These are phyloP conservation scores for Pteropus rufus DNA, from an alignment of 2,797 vertebrate species.

Conservation along the genomic window DNA sequence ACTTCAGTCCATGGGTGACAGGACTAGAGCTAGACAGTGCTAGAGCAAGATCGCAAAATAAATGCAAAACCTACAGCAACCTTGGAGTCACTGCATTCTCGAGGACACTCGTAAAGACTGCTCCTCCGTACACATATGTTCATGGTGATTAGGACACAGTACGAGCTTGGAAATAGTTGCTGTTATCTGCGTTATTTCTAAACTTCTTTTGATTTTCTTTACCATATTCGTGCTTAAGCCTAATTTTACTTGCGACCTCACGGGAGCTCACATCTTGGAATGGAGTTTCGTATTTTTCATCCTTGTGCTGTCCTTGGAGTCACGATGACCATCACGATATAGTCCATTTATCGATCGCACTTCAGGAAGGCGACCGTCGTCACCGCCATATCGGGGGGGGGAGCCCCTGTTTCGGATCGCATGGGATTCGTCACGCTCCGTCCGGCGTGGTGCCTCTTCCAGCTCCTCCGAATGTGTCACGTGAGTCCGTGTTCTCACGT, in stretches of 20 bases:
- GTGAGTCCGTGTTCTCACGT: neutral
- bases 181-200: neutral
- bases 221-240: neutral
- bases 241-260: neutral
- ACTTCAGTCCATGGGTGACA: rapidly evolving
- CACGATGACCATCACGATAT: no score
- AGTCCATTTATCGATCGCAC: no score
- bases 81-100: no score
- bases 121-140: neutral
- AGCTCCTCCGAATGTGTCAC: no score
- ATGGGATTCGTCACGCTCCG: neutral
- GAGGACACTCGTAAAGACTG: rapidly evolving
- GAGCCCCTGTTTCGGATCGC: no score
- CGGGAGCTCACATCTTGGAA: neutral
- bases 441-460: neutral
- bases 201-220: neutral
- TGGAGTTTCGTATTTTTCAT: neutral
- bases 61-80: neutral
- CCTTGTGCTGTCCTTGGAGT: no score
- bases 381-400: rapidly evolving
- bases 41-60: neutral
- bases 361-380: neutral
- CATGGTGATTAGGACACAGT: neutral
- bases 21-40: neutral
- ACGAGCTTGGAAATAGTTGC: neutral